Evolutionary conservation across 2,113 vertebrate species (phyloP).

Genomic region (Phalacrocorax aristotelis): DNA sequence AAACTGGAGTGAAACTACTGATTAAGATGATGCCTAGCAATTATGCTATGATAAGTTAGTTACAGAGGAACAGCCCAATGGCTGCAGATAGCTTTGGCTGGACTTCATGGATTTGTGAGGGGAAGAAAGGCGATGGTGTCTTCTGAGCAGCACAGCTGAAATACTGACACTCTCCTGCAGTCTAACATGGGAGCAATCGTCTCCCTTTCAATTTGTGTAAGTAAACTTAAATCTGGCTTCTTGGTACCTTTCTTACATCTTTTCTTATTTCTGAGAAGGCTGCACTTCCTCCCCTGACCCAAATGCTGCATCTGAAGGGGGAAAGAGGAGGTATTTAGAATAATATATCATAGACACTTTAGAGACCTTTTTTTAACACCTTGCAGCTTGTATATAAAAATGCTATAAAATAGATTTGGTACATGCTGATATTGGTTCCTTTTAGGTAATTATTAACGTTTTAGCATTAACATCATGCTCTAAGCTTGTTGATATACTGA

Average conservation of each 20-base stretch:
- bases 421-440: background rate
- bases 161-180: background rate
- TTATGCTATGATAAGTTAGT: background rate
- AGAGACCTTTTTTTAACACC: background rate
- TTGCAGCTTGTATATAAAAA: accelerated
- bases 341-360: background rate
- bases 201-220: conserved; percentile 80
- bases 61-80: background rate
- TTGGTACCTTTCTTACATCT: background rate
- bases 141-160: background rate
- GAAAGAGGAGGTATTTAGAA: background rate
- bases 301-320: background rate
- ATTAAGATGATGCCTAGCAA: background rate
- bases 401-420: background rate
- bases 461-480: background rate
- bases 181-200: conserved; percentile 74
- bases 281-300: background rate
- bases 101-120: background rate
- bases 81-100: background rate
- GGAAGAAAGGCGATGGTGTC: background rate
- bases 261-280: background rate
- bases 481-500: background rate
- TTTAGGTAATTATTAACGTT: background rate
- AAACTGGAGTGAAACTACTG: background rate
- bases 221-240: conserved; percentile 36